Conservation (phyloP, 1,140 invertebrate species). For the Geopemphigus sp. region DNA sequence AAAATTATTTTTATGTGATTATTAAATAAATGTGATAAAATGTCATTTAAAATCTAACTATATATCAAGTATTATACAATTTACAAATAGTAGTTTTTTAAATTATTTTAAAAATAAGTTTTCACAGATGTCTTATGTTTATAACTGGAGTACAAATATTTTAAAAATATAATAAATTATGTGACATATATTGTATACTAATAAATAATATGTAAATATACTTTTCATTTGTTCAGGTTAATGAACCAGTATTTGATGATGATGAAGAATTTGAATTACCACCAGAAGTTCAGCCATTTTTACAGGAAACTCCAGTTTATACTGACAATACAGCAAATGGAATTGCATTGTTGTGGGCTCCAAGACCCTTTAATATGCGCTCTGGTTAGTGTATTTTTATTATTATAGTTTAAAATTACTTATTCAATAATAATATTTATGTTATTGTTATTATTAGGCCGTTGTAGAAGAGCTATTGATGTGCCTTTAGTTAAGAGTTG, state of each 20-base stretch:
- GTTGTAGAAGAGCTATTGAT: slow-evolving; percentile 87
- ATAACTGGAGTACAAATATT: too few relatives aligned
- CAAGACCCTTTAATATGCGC: slow-evolving; percentile 93
- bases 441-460: slow-evolving; percentile 58
- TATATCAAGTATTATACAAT: too few relatives aligned
- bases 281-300: slow-evolving; percentile 84
- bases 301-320: slow-evolving; percentile 93
- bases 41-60: too few relatives aligned
- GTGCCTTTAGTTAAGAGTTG: slow-evolving; percentile 96
- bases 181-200: too few relatives aligned
- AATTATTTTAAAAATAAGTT: too few relatives aligned
- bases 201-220: slow-evolving; percentile 36
- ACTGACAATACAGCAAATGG: slow-evolving; percentile 99
- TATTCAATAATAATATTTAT: neutral
- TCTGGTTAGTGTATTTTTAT: slow-evolving; percentile 63
- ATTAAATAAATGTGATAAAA: too few relatives aligned
- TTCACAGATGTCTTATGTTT: too few relatives aligned
- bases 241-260: slow-evolving; percentile 85
- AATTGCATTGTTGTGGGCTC: slow-evolving; percentile 97
- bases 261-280: slow-evolving; percentile 93
- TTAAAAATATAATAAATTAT: too few relatives aligned
- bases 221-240: slow-evolving; percentile 58
- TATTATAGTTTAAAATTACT: slow-evolving; percentile 31
- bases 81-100: too few relatives aligned
- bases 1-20: too few relatives aligned